Base-by-base conservation (phyloP, 2,888 invertebrate genomes). In the Tetragonula carbonaria region DNA sequence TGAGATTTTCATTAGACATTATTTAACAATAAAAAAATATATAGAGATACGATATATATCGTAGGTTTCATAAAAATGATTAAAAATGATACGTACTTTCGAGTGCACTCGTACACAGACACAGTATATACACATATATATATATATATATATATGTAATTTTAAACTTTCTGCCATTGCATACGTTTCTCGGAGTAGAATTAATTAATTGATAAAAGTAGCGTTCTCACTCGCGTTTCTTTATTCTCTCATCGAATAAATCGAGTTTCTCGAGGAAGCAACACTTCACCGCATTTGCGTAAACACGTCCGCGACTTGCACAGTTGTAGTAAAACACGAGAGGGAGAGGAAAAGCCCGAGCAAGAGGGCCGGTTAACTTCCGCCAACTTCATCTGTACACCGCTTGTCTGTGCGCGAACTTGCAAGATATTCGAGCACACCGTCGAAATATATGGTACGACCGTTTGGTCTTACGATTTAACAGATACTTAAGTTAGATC, bases 301-400 rank as follows among this genome's bases (percentile, higher is more conserved):
- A 80, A 80, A 77, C 65, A 79, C 59, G 53, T 67, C 67, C 14
- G 38, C 6, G 59, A 62, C 38, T 28, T 38, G 62, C 50, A 33
- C 70, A 13, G 21, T 63, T 28, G 51, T 6, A 70, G 76, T 70
- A 55, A 70, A 68, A 23, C 62, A 28, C 28, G n/a, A 13, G n/a
- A 13, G 53, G 38, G 70, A 65, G 70, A 66, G 59, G 55, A 65
- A 55, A 65, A 65, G 55, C 55, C 55, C 28, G 51, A 33, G 59
- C 8, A 80, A 66, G 28, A 67, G 72, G 45, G 38, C 59, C 78
- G 65, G 70, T 80, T 76, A 82, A 82, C 68, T 68, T 82, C 53
- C 73, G 21, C 68, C 62, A 74, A 79, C 65, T 78, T 78, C 78
- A 68, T 78, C 78, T 68, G 68, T 73, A 73, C 74, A 78, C 51